Conservation (phyloP, 2,888 invertebrate species). For the Harpalus rubripes region DNA sequence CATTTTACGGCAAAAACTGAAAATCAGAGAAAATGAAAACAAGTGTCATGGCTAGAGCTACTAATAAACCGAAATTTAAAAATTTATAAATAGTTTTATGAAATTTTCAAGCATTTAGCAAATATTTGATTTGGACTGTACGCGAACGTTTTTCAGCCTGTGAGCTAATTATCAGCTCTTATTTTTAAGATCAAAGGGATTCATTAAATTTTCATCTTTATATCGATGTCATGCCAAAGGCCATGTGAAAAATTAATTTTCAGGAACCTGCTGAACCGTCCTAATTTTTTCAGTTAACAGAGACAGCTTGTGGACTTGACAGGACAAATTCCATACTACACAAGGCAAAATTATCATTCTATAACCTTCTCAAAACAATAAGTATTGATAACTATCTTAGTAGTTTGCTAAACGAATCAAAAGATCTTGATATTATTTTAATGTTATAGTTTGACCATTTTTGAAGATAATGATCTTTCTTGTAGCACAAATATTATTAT, state of each 20-base stretch:
- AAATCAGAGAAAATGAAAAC: no score
- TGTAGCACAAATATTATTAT: no score
- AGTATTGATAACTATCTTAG: no score
- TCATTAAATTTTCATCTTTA: slow-evolving; percentile 37
- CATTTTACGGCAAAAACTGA: no score
- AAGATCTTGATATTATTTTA: no score
- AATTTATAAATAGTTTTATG: not conserved
- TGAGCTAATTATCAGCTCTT: slow-evolving; percentile 33
- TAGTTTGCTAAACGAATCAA: no score
- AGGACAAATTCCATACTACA: not conserved
- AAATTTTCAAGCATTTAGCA: not conserved
- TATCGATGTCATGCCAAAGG: slow-evolving; percentile 12
- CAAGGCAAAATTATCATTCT: not conserved
- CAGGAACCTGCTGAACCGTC: not conserved
- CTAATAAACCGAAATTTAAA: no score
- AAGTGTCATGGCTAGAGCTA: no score
- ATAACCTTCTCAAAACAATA: no score
- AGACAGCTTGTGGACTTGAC: not conserved
- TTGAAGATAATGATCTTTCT: no score
- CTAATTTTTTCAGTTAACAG: not conserved
- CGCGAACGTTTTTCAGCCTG: slow-evolving; percentile 1
- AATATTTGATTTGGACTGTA: not conserved
- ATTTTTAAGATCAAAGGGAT: slow-evolving; percentile 39
- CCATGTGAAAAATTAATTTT: not conserved
- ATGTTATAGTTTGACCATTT: no score